Conservation (phyloP, 2,797 vertebrate species). For the Synaphobranchus kaupii region DNA sequence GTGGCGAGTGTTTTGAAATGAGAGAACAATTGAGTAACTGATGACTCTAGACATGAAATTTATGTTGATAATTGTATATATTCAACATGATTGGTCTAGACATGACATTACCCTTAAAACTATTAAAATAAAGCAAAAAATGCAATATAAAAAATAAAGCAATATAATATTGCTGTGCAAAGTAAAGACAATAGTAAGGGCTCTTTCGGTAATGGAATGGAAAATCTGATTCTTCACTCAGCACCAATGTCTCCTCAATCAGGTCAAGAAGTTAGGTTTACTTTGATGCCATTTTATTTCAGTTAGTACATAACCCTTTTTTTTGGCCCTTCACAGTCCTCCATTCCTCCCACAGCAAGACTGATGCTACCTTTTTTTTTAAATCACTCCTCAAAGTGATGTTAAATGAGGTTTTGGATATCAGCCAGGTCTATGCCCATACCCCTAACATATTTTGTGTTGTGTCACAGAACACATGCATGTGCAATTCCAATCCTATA, state of each 20-base stretch:
- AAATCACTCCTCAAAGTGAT: background rate
- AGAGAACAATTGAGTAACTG: background rate
- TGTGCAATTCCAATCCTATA: background rate
- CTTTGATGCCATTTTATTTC: background rate
- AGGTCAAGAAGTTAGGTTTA: background rate
- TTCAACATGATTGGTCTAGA: background rate
- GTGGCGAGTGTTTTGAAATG: background rate
- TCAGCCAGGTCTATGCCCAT: background rate
- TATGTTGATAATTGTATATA: background rate
- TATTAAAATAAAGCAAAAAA: conserved; percentile 13
- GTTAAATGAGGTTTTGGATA: background rate
- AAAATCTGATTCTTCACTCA: background rate
- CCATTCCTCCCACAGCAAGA: no score
- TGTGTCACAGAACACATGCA: background rate
- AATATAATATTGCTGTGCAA: background rate
- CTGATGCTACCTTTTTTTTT: background rate
- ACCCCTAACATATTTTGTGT: background rate
- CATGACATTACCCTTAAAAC: background rate
- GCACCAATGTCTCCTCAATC: background rate
- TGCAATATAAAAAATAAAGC: no score
- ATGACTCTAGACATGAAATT: background rate
- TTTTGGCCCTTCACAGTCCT: no score
- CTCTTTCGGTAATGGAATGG: background rate
- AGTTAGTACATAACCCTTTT: no score
- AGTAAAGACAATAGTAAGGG: background rate